Evolutionary conservation across 2,888 invertebrate species (phyloP).

Genomic region (Furcula furcula): DNA sequence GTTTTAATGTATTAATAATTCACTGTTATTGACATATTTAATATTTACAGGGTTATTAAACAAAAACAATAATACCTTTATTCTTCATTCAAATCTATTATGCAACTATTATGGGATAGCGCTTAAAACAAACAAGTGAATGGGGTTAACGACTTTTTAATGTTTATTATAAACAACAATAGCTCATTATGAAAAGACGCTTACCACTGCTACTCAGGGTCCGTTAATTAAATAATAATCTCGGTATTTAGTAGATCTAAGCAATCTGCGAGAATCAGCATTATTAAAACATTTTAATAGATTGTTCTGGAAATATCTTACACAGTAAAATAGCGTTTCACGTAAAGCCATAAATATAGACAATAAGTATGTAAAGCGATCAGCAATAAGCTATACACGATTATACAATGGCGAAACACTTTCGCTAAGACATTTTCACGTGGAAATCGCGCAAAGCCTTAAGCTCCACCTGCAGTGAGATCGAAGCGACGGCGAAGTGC

Average conservation of each 20-base stretch:
- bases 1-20: no score
- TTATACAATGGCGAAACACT: slow-evolving; percentile 41
- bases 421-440: slow-evolving; percentile 60
- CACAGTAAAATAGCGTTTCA: slow-evolving; percentile 1
- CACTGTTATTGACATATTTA: no score
- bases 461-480: slow-evolving; percentile 63
- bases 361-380: slow-evolving; percentile 12
- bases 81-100: no score
- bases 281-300: no score
- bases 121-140: background rate
- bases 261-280: no score
- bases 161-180: background rate
- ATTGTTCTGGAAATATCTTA: background rate
- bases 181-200: background rate
- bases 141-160: background rate
- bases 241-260: no score
- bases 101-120: no score
- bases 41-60: background rate
- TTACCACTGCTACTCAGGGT: no score
- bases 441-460: slow-evolving; percentile 52
- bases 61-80: background rate
- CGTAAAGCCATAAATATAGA: slow-evolving; percentile 7
- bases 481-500: slow-evolving; percentile 29
- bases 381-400: slow-evolving; percentile 11
- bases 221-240: no score